These are phyloP conservation scores for Synanthedon myopaeformis DNA, from an alignment of 2,888 invertebrate genomes.

Conservation along the genomic window DNA sequence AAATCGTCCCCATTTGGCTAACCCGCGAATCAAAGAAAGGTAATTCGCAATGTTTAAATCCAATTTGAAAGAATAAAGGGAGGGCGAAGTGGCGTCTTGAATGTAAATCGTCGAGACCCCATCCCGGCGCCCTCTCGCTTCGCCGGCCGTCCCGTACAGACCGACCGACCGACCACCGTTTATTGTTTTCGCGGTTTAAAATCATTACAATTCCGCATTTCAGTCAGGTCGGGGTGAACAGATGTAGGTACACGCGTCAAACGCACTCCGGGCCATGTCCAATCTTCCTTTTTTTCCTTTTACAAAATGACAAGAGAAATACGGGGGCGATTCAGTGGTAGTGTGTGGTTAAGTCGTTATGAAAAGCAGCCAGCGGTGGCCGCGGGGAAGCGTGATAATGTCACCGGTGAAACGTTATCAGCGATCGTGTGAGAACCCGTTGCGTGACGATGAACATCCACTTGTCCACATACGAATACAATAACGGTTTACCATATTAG, in stretches of 20 bases:
- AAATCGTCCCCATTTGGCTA: slow-evolving; percentile 63
- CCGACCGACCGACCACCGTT: slow-evolving; percentile 12
- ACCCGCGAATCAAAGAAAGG: slow-evolving; percentile 64
- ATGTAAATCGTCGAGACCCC: slow-evolving; percentile 10
- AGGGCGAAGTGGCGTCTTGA: slow-evolving; percentile 10
- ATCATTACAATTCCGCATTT: not conserved
- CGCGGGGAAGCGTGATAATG: not conserved
- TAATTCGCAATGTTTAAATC: slow-evolving; percentile 66
- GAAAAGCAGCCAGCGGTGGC: too few species aligned
- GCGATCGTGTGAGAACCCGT: not conserved
- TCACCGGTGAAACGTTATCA: not conserved
- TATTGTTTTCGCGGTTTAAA: slow-evolving; percentile 10
- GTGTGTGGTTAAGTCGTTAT: too few species aligned
- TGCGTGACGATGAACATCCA: not conserved
- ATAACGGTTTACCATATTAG: not conserved
- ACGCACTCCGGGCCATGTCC: not conserved
- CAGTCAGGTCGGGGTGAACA: not conserved
- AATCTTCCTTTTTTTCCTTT: not conserved
- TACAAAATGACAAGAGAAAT: too few species aligned
- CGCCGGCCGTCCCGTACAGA: slow-evolving; percentile 1
- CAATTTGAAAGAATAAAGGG: slow-evolving; percentile 37
- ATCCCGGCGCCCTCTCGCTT: slow-evolving; percentile 1
- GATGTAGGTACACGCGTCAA: not conserved
- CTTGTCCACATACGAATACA: too few species aligned
- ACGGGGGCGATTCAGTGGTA: too few species aligned